A percentile compares a stretch with the other conserved stretches of the same genome.
Conservation (phyloP, 2,888 invertebrate species). For the Ophion obscuratus region DNA sequence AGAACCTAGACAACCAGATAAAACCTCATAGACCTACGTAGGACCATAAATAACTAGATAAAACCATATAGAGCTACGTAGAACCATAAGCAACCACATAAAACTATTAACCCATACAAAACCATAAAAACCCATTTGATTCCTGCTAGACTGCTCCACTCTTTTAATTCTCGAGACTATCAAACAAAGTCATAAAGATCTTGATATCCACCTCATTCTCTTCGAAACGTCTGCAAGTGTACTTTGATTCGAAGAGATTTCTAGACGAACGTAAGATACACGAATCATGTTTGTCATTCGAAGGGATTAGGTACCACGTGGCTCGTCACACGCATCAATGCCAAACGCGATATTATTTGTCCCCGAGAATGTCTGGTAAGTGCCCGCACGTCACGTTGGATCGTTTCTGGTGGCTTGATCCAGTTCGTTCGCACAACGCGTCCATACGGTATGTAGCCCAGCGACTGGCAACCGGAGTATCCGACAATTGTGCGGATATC, state of each 20-base stretch:
- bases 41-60: too few relatives aligned
- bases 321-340: constrained; percentile 3
- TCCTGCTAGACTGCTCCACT: too few relatives aligned
- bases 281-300: not conserved
- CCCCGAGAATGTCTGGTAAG: not conserved
- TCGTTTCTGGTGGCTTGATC: constrained; percentile 25
- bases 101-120: too few relatives aligned
- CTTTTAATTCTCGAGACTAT: too few relatives aligned
- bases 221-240: too few relatives aligned
- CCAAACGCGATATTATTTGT: constrained; percentile 10
- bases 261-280: not conserved
- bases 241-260: not conserved
- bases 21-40: too few relatives aligned
- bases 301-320: not conserved
- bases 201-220: too few relatives aligned
- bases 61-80: too few relatives aligned
- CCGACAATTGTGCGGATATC: constrained; percentile 16
- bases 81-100: too few relatives aligned
- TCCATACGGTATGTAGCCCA: constrained; percentile 15
- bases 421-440: constrained; percentile 22
- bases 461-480: constrained; percentile 23
- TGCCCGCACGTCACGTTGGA: constrained; percentile 63
- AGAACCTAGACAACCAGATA: too few relatives aligned
- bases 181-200: too few relatives aligned
- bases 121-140: too few relatives aligned